Conservation (phyloP, 2,113 vertebrate genomes). For the Pipra filicauda region DNA sequence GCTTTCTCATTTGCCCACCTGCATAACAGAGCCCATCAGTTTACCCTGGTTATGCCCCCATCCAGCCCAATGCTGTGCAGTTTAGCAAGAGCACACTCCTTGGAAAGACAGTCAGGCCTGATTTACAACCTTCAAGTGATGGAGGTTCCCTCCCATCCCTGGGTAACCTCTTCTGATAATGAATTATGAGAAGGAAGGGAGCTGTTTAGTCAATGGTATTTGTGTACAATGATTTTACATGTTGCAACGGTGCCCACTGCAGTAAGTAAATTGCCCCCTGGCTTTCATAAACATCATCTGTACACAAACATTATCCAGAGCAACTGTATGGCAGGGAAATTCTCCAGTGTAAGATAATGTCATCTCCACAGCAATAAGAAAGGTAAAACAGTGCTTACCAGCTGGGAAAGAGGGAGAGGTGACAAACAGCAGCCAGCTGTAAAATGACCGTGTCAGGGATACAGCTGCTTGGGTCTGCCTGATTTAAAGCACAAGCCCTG, state of each 20-base stretch:
- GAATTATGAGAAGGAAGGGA: constrained; percentile 56
- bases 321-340: constrained; percentile 32
- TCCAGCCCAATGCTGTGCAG: neutral
- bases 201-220: constrained; percentile 40
- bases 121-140: neutral
- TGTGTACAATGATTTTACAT: constrained; percentile 43
- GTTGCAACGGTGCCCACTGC: constrained; percentile 37
- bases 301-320: constrained; percentile 63
- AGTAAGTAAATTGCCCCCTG: constrained; percentile 53
- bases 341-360: constrained; percentile 62
- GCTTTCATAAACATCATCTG: constrained; percentile 69
- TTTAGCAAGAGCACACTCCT: rapidly evolving
- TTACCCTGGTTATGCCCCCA: neutral
- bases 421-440: constrained; percentile 61
- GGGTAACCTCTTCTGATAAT: constrained; percentile 10
- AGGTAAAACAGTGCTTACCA: constrained; percentile 51
- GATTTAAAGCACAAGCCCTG: constrained; percentile 46
- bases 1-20: neutral
- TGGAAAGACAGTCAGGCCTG: neutral
- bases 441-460: constrained; percentile 38
- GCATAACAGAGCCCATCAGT: rapidly evolving
- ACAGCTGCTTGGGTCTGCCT: constrained; percentile 48
- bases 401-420: constrained; percentile 31
- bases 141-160: neutral
- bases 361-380: constrained; percentile 55